These are phyloP conservation scores for Subacronicta megacephala DNA, from an alignment of 2,888 invertebrate species.

Conservation along the genomic window DNA sequence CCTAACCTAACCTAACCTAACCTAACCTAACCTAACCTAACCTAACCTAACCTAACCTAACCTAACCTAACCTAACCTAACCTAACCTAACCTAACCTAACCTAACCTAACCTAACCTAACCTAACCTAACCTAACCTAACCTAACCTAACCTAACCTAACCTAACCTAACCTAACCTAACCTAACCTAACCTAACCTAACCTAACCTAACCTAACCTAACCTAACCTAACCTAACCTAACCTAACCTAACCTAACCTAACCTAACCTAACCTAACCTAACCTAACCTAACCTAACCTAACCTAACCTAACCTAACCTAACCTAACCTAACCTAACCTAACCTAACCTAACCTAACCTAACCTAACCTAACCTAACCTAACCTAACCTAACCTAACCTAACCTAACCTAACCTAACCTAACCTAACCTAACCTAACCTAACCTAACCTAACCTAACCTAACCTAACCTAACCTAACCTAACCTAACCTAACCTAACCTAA, in stretches of 20 bases:
- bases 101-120: conserved; percentile 28
- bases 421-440: conserved; percentile 35
- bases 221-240: conserved; percentile 43
- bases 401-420: conserved; percentile 37
- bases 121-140: conserved; percentile 28
- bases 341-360: conserved; percentile 31
- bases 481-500: conserved; percentile 29
- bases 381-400: conserved; percentile 36
- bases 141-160: conserved; percentile 27
- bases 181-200: conserved; percentile 28
- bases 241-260: conserved; percentile 43
- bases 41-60: conserved; percentile 28
- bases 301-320: conserved; percentile 36
- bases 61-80: conserved; percentile 28
- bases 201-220: conserved; percentile 35
- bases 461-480: conserved; percentile 29
- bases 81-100: conserved; percentile 28
- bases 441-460: conserved; percentile 31
- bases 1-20: conserved; percentile 28
- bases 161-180: conserved; percentile 27
- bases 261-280: conserved; percentile 38
- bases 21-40: conserved; percentile 28
- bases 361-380: conserved; percentile 29
- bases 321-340: conserved; percentile 35
- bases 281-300: conserved; percentile 37